Conservation (phyloP, 2,888 invertebrate genomes). For the Drosophila macrospina region DNA sequence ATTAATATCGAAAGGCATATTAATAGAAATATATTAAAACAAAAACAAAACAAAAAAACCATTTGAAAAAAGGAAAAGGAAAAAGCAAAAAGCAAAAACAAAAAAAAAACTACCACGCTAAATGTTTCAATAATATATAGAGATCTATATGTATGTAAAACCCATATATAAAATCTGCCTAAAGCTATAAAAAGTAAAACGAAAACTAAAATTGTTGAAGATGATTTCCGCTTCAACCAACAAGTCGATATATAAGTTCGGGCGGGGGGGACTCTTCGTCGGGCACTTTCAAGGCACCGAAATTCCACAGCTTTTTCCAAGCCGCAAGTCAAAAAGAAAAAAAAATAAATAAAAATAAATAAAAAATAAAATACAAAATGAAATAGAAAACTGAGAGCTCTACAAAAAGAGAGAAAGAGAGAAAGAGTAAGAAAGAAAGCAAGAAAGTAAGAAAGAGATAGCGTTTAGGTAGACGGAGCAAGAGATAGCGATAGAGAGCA, state of each 20-base stretch:
- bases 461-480: slow-evolving; percentile 17
- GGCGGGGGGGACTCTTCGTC: slow-evolving; percentile 32
- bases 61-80: slow-evolving; percentile 46
- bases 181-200: slow-evolving; percentile 30
- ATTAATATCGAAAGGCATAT: slow-evolving; percentile 76
- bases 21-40: slow-evolving; percentile 67
- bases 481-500: slow-evolving; percentile 15
- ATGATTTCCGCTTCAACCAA: slow-evolving; percentile 20
- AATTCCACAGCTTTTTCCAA: slow-evolving; percentile 50
- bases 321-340: slow-evolving; percentile 31
- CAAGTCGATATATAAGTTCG: slow-evolving; percentile 33
- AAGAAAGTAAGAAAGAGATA: no score
- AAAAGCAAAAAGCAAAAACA: slow-evolving; percentile 5
- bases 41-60: slow-evolving; percentile 26
- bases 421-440: no score
- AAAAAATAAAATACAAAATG: not conserved
- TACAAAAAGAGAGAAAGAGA: slow-evolving; percentile 17
- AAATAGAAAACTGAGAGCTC: slow-evolving; percentile 7
- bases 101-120: slow-evolving; percentile 67
- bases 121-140: slow-evolving; percentile 75
- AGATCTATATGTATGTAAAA: slow-evolving; percentile 65
- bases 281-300: slow-evolving; percentile 34
- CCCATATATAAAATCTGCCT: slow-evolving; percentile 47
- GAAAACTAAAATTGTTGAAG: slow-evolving; percentile 23
- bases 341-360: not conserved